These are phyloP conservation scores for Parus major DNA, from an alignment of 2,113 vertebrate species.

Conservation along the genomic window DNA sequence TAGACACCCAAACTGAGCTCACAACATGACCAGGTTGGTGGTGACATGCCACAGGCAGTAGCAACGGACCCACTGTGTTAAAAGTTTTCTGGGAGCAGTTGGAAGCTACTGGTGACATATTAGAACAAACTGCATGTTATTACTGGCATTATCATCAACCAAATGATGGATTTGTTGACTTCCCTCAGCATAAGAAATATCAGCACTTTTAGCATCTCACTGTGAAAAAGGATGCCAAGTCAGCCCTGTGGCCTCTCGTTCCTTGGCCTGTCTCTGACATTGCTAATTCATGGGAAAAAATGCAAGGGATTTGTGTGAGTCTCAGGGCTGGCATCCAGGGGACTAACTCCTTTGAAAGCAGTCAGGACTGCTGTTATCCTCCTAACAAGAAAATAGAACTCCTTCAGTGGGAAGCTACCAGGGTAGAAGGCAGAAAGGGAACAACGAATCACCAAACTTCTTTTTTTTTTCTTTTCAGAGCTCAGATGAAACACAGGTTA, in stretches of 20 bases:
- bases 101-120: background rate
- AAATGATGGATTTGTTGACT: background rate
- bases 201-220: background rate
- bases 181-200: background rate
- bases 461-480: constrained; percentile 34
- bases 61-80: background rate
- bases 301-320: background rate
- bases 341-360: background rate
- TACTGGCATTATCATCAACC: background rate
- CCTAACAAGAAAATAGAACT: background rate
- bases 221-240: background rate
- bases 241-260: background rate
- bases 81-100: background rate
- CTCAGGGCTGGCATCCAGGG: background rate
- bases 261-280: background rate
- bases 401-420: background rate
- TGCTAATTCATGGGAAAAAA: background rate
- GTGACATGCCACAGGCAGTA: background rate
- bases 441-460: background rate
- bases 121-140: background rate
- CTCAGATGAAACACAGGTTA: background rate
- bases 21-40: background rate
- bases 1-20: background rate
- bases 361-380: background rate
- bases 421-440: background rate